A percentile compares a stretch with the other conserved stretches of the same genome.
Evolutionary conservation across 2,888 invertebrate species (phyloP).

Genomic region (Orthosia gracilis): DNA sequence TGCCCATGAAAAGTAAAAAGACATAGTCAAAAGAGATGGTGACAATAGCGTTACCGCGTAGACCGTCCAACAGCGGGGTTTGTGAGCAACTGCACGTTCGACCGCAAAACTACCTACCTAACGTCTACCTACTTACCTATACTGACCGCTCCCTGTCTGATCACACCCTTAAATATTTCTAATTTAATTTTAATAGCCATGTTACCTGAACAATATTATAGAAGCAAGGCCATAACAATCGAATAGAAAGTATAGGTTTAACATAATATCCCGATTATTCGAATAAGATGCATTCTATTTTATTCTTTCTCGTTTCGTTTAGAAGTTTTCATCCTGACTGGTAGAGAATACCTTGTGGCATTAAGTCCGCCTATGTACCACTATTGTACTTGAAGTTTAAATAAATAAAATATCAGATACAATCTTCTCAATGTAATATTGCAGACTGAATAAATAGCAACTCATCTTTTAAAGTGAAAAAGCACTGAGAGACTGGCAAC

Average conservation of each 20-base stretch:
- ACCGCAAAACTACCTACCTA: too few species aligned
- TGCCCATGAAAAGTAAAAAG: too few species aligned
- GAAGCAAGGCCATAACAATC: conserved; percentile 19
- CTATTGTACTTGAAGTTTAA: too few species aligned
- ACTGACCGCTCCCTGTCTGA: too few species aligned
- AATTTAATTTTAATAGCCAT: background rate
- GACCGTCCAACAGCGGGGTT: too few species aligned
- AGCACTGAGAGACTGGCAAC: conserved; percentile 68
- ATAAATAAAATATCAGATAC: conserved; percentile 47
- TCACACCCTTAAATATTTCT: too few species aligned
- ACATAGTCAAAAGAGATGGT: too few species aligned
- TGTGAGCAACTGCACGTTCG: too few species aligned
- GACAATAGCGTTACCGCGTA: too few species aligned
- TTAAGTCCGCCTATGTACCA: too few species aligned
- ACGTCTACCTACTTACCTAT: too few species aligned
- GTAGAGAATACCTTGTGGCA: too few species aligned
- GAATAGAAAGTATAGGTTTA: conserved; percentile 39
- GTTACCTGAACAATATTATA: conserved; percentile 11
- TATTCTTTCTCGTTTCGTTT: conserved; percentile 34
- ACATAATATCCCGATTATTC: conserved; percentile 47
- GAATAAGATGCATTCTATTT: conserved; percentile 31
- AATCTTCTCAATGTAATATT: conserved; percentile 62
- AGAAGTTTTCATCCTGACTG: conserved; percentile 13
- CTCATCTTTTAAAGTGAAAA: conserved; percentile 66
- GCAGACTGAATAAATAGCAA: conserved; percentile 64